Percentiles rank a stretch among this genome's conserved stretches.
Conservation (phyloP, 1,140 invertebrate species). For the Papilio machaon region DNA sequence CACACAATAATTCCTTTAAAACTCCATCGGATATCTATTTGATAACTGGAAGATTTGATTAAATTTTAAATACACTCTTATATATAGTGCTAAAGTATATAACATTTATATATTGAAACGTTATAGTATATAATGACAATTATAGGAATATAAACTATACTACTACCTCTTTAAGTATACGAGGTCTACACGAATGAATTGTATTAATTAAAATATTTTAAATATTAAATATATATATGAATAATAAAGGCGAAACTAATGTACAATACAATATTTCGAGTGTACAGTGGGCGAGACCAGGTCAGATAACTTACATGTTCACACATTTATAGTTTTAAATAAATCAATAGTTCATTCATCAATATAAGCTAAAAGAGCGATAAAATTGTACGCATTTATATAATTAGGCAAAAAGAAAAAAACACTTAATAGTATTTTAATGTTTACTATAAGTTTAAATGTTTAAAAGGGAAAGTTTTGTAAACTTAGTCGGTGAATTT, state of each 20-base stretch:
- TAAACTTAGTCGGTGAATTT: constrained; percentile 95
- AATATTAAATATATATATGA: constrained; percentile 42
- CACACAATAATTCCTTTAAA: constrained; percentile 57
- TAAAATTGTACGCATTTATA: constrained; percentile 78
- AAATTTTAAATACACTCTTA: constrained; percentile 35
- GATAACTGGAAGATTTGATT: constrained; percentile 47
- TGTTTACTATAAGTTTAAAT: constrained; percentile 71
- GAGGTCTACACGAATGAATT: constrained; percentile 75
- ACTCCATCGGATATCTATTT: constrained; percentile 20
- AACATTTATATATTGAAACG: constrained; percentile 44
- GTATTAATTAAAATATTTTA: constrained; percentile 73
- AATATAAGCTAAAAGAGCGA: constrained; percentile 67
- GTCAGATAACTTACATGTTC: constrained; percentile 67
- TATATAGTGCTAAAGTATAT: neutral
- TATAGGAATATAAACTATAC: constrained; percentile 69
- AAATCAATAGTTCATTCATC: constrained; percentile 63
- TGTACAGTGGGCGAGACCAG: constrained; percentile 45
- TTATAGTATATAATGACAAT: constrained; percentile 58
- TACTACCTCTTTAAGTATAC: constrained; percentile 72
- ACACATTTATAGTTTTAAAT: constrained; percentile 58
- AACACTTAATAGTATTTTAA: constrained; percentile 73
- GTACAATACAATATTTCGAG: constrained; percentile 58
- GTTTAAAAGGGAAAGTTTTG: constrained; percentile 26
- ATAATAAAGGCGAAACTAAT: constrained; percentile 67
- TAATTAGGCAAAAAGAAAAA: constrained; percentile 81